phyloP scores from a whole-genome alignment of 2,888 invertebrate species.

The Eurytoma californica region DNA sequence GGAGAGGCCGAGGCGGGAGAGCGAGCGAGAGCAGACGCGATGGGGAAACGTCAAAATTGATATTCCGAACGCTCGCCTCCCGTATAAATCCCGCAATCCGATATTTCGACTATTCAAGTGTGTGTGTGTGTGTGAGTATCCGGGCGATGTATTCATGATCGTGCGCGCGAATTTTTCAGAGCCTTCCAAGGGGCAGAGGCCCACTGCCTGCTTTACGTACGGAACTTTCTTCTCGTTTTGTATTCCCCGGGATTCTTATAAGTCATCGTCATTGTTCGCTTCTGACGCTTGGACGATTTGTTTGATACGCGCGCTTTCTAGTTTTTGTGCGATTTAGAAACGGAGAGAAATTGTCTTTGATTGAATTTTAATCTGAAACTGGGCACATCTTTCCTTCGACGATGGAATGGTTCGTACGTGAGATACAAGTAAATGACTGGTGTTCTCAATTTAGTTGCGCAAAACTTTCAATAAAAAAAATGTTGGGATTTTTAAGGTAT shows the following conservation, averaged over 20 bases:
- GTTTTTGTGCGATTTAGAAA: slow-evolving; percentile 4
- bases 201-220: slow-evolving; percentile 3
- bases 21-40: slow-evolving; percentile 38
- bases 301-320: slow-evolving; percentile 11
- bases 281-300: slow-evolving; percentile 14
- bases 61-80: slow-evolving; percentile 68
- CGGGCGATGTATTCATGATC: background rate
- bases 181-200: background rate
- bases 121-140: slow-evolving; percentile 2
- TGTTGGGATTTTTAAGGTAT: too few species aligned
- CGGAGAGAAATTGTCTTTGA: background rate
- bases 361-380: background rate
- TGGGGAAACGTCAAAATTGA: slow-evolving; percentile 71
- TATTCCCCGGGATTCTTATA: slow-evolving; percentile 45
- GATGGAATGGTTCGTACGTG: too few species aligned
- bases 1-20: background rate
- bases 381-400: too few species aligned
- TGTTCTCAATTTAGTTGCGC: too few species aligned
- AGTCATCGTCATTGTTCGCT: slow-evolving; percentile 34
- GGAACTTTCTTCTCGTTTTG: slow-evolving; percentile 50
- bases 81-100: slow-evolving; percentile 69
- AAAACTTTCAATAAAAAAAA: too few species aligned
- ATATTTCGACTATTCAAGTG: slow-evolving; percentile 64
- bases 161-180: slow-evolving; percentile 24
- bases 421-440: too few species aligned